phyloP scores from a whole-genome alignment of 2,888 invertebrate species.

The Sarcophaga variegata region DNA sequence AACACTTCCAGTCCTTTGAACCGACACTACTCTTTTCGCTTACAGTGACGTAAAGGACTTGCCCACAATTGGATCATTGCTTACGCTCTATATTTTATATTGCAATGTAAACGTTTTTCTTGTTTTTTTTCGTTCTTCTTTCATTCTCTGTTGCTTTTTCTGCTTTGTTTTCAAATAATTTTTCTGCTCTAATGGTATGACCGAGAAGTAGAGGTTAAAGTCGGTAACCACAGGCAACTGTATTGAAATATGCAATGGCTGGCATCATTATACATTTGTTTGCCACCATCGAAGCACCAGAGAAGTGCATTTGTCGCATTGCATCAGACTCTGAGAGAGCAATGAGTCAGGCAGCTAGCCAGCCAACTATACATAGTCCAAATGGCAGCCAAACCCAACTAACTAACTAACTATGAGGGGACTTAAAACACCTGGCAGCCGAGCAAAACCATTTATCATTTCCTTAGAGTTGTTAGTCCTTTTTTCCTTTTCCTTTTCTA shows the following conservation, averaged over 20 bases:
- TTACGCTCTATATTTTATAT: conserved; percentile 18
- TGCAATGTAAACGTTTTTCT: not conserved
- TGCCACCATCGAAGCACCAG: conserved; percentile 35
- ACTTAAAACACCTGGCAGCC: conserved; percentile 70
- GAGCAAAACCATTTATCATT: conserved; percentile 70
- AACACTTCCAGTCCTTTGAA: conserved; percentile 30
- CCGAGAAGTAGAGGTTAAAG: conserved; percentile 40
- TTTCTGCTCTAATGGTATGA: conserved; percentile 8
- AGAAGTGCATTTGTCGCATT: conserved; percentile 70
- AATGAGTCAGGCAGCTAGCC: conserved; percentile 28
- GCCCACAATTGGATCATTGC: not conserved
- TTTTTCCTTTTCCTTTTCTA: not conserved
- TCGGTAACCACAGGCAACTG: conserved; percentile 64
- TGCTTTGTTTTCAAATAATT: not conserved
- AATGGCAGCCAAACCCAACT: conserved; percentile 65
- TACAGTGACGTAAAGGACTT: conserved; percentile 18
- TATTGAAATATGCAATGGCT: conserved; percentile 61
- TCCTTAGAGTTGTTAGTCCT: conserved; percentile 60
- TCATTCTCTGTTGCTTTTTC: not conserved
- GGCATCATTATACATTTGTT: conserved; percentile 52
- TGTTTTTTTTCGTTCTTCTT: not conserved
- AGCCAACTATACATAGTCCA: conserved; percentile 34
- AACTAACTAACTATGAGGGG: conserved; percentile 58
- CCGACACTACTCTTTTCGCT: conserved; percentile 11
- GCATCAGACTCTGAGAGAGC: conserved; percentile 51